Conservation (phyloP, 2,888 invertebrate genomes). For the Drosophila recens region DNA sequence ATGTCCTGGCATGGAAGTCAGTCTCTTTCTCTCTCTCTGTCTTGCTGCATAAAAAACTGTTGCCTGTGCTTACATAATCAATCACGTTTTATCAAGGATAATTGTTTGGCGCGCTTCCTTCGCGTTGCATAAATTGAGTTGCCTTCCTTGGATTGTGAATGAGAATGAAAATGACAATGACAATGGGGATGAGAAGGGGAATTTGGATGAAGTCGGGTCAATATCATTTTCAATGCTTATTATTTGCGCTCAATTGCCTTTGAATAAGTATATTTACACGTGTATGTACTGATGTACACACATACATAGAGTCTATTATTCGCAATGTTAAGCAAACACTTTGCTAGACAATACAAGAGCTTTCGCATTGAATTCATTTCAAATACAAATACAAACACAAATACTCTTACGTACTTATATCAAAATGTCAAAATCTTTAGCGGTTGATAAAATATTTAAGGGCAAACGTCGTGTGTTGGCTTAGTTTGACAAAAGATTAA, state of each 20-base stretch:
- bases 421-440: constrained; percentile 20
- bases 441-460: constrained; percentile 27
- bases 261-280: constrained; percentile 4
- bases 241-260: constrained; percentile 70
- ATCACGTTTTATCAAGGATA: constrained; percentile 74
- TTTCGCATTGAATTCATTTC: constrained; percentile 6
- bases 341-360: constrained; percentile 5
- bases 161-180: background rate
- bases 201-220: constrained; percentile 35
- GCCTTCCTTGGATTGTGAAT: constrained; percentile 9
- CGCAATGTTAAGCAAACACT: constrained; percentile 23
- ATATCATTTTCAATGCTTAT: constrained; percentile 47
- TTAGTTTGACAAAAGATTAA: constrained; percentile 3
- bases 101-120: constrained; percentile 57
- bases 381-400: background rate
- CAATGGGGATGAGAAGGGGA: background rate
- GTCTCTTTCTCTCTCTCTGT: background rate
- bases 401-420: background rate
- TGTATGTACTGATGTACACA: background rate
- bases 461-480: background rate
- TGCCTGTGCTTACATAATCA: constrained; percentile 59
- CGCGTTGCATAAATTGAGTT: constrained; percentile 61
- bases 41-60: constrained; percentile 20
- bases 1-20: background rate
- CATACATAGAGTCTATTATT: constrained; percentile 5